Conservation (phyloP, 2,113 vertebrate species). For the Paratilapia polleni region DNA sequence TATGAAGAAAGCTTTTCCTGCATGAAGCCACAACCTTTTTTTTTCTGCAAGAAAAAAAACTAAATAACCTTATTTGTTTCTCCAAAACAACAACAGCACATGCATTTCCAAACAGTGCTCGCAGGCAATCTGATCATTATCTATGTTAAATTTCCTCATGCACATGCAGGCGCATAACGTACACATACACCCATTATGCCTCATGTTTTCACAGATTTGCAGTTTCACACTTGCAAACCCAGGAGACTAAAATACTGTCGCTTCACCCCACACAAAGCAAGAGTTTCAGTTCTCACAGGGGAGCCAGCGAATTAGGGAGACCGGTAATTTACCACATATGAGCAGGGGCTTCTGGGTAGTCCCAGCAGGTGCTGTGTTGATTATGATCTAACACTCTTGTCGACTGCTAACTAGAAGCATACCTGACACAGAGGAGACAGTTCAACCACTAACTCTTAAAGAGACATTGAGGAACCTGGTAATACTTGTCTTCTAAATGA, state of each 20-base stretch:
- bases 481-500: constrained; percentile 5
- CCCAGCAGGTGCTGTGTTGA: constrained; percentile 76
- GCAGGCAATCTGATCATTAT: not conserved
- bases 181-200: not conserved
- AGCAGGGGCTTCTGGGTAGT: constrained; percentile 74
- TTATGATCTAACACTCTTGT: constrained; percentile 75
- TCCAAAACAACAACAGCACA: constrained; percentile 6
- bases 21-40: constrained; percentile 5
- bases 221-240: constrained; percentile 28
- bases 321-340: constrained; percentile 71
- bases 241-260: not conserved
- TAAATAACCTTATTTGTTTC: not conserved
- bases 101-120: not conserved
- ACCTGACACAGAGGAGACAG: constrained; percentile 15
- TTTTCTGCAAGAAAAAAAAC: constrained; percentile 18
- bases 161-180: not conserved
- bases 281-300: constrained; percentile 43
- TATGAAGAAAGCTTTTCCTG: constrained; percentile 26
- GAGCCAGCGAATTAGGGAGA: constrained; percentile 61
- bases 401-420: constrained; percentile 66
- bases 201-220: constrained; percentile 39
- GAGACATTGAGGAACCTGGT: constrained; percentile 1
- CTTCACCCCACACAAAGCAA: constrained; percentile 37
- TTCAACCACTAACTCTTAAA: not conserved
- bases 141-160: not conserved